These are phyloP conservation scores for Cyaniris semiargus DNA, from an alignment of 2,888 invertebrate species.

Conservation along the genomic window DNA sequence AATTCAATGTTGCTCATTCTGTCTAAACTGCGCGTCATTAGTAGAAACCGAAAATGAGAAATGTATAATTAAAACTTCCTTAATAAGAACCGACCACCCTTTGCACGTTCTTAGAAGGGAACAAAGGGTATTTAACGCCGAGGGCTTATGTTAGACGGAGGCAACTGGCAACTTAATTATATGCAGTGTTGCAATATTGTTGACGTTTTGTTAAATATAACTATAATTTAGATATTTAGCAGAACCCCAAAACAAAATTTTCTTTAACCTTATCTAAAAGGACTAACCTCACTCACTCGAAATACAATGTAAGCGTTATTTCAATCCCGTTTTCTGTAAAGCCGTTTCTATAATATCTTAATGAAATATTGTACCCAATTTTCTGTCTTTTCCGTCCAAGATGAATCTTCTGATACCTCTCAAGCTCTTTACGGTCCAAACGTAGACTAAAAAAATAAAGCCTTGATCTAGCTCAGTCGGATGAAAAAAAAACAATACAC, in stretches of 20 bases:
- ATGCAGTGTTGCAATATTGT: slow-evolving; percentile 36
- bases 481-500: too few species aligned
- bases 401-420: background rate
- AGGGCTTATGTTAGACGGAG: slow-evolving; percentile 43
- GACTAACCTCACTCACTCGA: too few species aligned
- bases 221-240: too few species aligned
- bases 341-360: too few species aligned
- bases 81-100: slow-evolving; percentile 39
- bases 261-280: too few species aligned
- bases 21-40: slow-evolving; percentile 7
- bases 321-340: too few species aligned
- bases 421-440: background rate
- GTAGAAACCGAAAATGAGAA: background rate
- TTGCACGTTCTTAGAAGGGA: slow-evolving; percentile 44
- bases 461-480: too few species aligned
- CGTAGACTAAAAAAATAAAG: background rate
- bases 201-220: slow-evolving; percentile 3
- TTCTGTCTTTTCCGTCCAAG: too few species aligned
- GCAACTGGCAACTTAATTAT: slow-evolving; percentile 43
- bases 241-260: too few species aligned
- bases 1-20: background rate
- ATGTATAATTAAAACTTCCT: slow-evolving; percentile 41
- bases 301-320: too few species aligned
- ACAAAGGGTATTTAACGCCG: slow-evolving; percentile 46
- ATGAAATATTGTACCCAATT: too few species aligned